Evolutionary conservation across 2,888 invertebrate genomes (phyloP), one percentile per base, ranked within the genome.

Genomic region (Eretmocerus hayati): DNA sequence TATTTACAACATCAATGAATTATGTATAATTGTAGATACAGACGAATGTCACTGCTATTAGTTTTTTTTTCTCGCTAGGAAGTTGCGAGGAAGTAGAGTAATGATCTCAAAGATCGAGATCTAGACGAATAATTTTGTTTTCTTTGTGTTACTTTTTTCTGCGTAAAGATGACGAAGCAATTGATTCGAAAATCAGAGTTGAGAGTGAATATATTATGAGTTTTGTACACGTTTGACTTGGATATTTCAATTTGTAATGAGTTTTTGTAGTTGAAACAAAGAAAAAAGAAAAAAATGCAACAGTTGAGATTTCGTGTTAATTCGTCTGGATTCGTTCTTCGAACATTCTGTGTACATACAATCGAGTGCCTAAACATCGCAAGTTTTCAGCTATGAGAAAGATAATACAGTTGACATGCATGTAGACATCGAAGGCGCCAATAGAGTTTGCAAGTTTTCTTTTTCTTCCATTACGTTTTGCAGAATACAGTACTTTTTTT

Each of bases 341-440:
- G 46, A 41, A 52, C 47, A 58, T 45, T 52, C 42, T 56, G 55
- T n/a, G n/a, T n/a, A n/a, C 50, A 46, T 50, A 55, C 43, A 54
- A 48, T 50, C 43, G 46, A 52, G 31, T 45, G 22, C 42, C 50
- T 50, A 48, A 48, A 39, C n/a, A n/a, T 23, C 45, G 50, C 42
- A 53, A 31, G 42, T 41, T n/a, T 41, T 48, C 48, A 50, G 46
- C 53, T 51, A 54, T 48, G 36, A 54, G 48, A 55, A 53, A 53
- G n/a, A n/a, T n/a, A 54, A 43, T 48, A 54, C 37, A 49, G 55
- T 53, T 56, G 46, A 60, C 64, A 64, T 62, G 62, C 62, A 61
- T 57, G 56, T 60, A 61, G 59, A 63, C 61, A 62, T 60, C 58
- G 59, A 64, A 61, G 57, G 60, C 57, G 59, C 57, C 56, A 58